Evolutionary conservation across 2,797 vertebrate species (phyloP).

Genomic region (Babyrousa celebensis): DNA sequence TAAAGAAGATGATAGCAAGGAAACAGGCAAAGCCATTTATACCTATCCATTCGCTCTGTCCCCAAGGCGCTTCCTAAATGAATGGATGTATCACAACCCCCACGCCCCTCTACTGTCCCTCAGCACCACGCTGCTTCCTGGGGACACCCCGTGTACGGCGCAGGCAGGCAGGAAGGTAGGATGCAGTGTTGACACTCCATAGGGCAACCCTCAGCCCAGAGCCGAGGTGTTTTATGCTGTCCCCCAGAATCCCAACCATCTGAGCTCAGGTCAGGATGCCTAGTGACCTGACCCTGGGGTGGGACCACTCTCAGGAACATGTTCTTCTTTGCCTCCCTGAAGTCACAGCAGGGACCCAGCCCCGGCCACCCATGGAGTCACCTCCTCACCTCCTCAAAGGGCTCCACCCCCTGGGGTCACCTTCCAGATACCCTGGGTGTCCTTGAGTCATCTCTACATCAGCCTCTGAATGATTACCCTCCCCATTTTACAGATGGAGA

Average conservation of each 20-base stretch:
- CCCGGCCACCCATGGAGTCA: not conserved
- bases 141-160: too few relatives aligned
- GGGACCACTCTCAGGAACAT: not conserved
- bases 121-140: not conserved
- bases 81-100: too few relatives aligned
- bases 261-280: not conserved
- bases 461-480: not conserved
- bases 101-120: rapidly evolving
- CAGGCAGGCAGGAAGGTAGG: not conserved
- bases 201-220: not conserved
- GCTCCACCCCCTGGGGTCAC: too few relatives aligned
- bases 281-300: not conserved
- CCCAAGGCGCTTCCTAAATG: rapidly evolving
- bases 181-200: not conserved
- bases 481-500: not conserved
- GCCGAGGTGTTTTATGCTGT: not conserved
- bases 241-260: not conserved
- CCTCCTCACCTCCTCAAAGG: not conserved
- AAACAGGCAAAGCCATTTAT: not conserved
- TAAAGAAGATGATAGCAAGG: not conserved
- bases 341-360: not conserved
- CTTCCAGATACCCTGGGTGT: not conserved
- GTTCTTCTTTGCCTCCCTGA: not conserved
- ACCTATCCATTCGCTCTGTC: rapidly evolving
- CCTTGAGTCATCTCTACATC: too few relatives aligned